Evolutionary conservation across 92 coral and sea anemone species (phyloP), one percentile per base, ranked within the genome.

Genomic region (Metridium senile): DNA sequence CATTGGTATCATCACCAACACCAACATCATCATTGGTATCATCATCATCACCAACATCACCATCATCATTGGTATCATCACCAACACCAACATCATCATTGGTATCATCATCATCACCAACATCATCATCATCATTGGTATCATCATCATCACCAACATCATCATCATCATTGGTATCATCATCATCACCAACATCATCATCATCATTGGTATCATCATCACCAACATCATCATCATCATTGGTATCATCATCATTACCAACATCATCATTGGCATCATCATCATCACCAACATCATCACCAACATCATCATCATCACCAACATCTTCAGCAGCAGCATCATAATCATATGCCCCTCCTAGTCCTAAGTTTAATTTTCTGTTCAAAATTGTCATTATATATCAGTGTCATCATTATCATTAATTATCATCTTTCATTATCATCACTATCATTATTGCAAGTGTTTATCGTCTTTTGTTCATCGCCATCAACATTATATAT

Each of bases 41-140:
- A 39, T 13, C 49, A 39, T 39, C 49, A 39, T 39, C 49, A 39
- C 49, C 49, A 39, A 4, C 13, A 39, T 13, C 49, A 39, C 13
- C 49, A 39, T 39, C 49, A 13, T 13, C 49, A 39, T 39, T 39
- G 13, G 8, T 13, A 39, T 39, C 49, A 39, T 39, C 49, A 39
- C 49, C 49, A 39, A 4, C 13, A 39, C 75, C 34, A 11, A 23
- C 52, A 49, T 70, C 75, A 70, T 57, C 58, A 57, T 70, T 11
- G 13, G 31, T 0, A 18, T 70, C 10, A 70, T 39, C 2, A 58
- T 34, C 35, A 26, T 28, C 21, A 39, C 61, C 20, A 22, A 20
- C n/a, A 43, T 39, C 43, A 70, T 30, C 49, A 39, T 39, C 49
- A 39, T 39, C 49, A 39, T 13, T 13, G 13, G 6, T 39, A 39